phyloP scores from a whole-genome alignment of 2,888 invertebrate genomes.

The Drosophila picticornis region DNA sequence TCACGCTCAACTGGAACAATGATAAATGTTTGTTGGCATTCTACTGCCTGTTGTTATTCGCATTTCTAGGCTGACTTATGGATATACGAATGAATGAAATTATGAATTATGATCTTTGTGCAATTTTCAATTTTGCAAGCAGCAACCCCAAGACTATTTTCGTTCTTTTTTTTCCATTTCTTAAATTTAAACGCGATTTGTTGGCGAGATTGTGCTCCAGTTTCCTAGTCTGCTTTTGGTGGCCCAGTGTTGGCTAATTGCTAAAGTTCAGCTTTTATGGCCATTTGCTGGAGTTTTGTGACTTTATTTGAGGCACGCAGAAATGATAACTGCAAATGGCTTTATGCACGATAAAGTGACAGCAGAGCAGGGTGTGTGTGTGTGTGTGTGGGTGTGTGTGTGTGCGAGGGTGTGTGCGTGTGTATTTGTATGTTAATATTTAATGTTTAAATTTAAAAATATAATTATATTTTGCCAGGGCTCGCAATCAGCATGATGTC shows the following conservation, averaged over 20 bases:
- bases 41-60: conserved; percentile 63
- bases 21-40: conserved; percentile 72
- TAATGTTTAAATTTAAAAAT: conserved; percentile 74
- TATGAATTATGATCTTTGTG: conserved; percentile 63
- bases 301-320: conserved; percentile 25
- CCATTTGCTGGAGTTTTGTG: conserved; percentile 10
- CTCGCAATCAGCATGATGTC: conserved; percentile 67
- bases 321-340: conserved; percentile 57
- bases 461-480: conserved; percentile 66
- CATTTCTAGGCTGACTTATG: conserved; percentile 64
- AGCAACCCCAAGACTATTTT: not conserved
- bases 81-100: conserved; percentile 31
- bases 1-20: conserved; percentile 70
- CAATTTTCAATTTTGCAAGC: conserved; percentile 58
- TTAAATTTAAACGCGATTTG: conserved; percentile 5
- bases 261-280: conserved; percentile 51
- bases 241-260: conserved; percentile 56
- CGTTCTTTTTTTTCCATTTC: not conserved
- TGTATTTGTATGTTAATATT: conserved; percentile 51
- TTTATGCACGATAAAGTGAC: conserved; percentile 52
- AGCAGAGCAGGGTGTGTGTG: not conserved
- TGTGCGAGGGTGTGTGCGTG: conserved; percentile 18
- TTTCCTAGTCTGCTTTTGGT: conserved; percentile 4
- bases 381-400: conserved; percentile 18
- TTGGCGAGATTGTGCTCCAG: conserved; percentile 7